Evolutionary conservation across 2,888 invertebrate species (phyloP).

Genomic region (Campoplex nolae): DNA sequence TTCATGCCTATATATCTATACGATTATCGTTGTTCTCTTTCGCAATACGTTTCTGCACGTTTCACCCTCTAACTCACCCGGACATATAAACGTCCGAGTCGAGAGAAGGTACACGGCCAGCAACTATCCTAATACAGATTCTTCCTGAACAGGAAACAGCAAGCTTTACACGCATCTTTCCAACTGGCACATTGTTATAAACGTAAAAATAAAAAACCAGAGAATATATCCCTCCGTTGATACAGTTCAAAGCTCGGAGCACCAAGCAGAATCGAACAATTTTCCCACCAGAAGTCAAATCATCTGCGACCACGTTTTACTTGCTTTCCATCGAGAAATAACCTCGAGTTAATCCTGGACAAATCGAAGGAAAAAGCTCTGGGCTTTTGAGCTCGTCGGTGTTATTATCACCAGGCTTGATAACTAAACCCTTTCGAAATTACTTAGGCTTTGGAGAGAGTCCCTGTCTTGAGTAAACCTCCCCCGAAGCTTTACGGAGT

Average conservation of each 20-base stretch:
- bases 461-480: neutral
- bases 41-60: conserved; percentile 12
- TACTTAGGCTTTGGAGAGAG: neutral
- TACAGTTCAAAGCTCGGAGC: too few species aligned
- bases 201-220: neutral
- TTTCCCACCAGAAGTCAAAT: neutral
- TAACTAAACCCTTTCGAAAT: conserved; percentile 22
- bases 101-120: conserved; percentile 31
- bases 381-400: neutral
- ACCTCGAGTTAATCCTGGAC: neutral
- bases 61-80: conserved; percentile 44
- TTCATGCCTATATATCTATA: neutral
- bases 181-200: neutral
- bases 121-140: conserved; percentile 28
- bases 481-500: neutral
- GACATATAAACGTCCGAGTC: conserved; percentile 44
- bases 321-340: neutral
- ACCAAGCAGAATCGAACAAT: neutral
- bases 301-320: neutral
- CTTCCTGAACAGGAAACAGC: conserved; percentile 17
- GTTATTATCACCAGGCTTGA: neutral
- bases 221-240: neutral
- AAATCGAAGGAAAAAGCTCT: conserved; percentile 1
- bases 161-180: neutral
- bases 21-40: conserved; percentile 19